Base-by-base conservation (phyloP, 2,888 invertebrate genomes). In the Drosophila anomelani region DNA sequence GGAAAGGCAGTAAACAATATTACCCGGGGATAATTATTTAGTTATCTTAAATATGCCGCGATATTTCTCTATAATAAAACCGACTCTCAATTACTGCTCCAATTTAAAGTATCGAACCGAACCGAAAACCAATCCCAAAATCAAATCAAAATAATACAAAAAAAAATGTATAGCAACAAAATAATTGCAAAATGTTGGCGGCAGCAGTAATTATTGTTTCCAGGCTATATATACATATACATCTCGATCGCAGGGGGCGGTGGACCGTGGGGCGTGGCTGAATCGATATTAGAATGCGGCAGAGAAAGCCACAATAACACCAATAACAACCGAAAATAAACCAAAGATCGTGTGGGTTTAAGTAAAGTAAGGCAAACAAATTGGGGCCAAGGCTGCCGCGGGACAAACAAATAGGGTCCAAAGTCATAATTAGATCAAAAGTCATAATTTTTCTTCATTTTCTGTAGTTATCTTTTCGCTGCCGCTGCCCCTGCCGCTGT, bases 341-440 rank as follows among this genome's bases (percentile, higher is more conserved):
- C 32, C 43, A 51, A 23, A 17, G 29, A 41, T 39, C 41, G 8
- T 49, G 39, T n/a, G 34, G 44, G 5, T 20, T 15, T 7, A 43
- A 38, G 13, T 32, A 34, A 46, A 56, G 60, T 47, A 43, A 51
- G 38, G 47, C 47, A 56, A 44, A 46, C 38, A 74, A 84, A 85
- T 76, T 51, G 77, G 76, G 83, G 85, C 86, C 89, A 86, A 86
- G 89, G 89, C 83, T 89, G 83, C 55, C 68, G 38, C 69, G 43
- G 72, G 53, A 54, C 76, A 73, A 74, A 61, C 46, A 68, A 70
- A 55, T 41, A 55, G 36, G 54, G 51, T 72, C 57, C 76, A 71
- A 66, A 79, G 81, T 72, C 80, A 80, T 88, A 86, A 86, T 88
- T 89, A 83, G 85, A 86, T 86, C 84, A 86, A 79, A 76, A 83